Conservation (phyloP, 2,797 vertebrate genomes). For the Manis crassicaudata region DNA sequence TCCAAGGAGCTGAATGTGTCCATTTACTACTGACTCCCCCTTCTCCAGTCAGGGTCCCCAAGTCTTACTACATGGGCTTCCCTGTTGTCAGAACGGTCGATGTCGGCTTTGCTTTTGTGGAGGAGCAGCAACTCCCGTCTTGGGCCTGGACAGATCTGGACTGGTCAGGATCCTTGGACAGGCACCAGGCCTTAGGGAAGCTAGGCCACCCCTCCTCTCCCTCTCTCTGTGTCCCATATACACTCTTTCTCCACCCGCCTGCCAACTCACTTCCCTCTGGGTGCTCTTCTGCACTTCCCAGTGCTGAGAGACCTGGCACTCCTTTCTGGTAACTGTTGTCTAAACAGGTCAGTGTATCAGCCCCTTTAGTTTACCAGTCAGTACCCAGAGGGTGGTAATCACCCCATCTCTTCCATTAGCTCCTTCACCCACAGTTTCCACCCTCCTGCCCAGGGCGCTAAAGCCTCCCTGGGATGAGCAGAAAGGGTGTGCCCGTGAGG, state of each 20-base stretch:
- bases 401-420: not conserved
- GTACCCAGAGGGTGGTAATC: not conserved
- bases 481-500: not conserved
- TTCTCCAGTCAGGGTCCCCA: not conserved
- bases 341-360: not conserved
- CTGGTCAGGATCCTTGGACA: not conserved
- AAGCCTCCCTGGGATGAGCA: too few relatives aligned
- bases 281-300: not conserved
- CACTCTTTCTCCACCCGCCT: not conserved
- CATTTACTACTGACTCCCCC: accelerated
- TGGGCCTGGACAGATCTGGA: not conserved
- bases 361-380: too few relatives aligned
- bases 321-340: not conserved
- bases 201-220: not conserved
- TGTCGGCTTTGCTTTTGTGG: too few relatives aligned
- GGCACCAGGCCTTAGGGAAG: not conserved
- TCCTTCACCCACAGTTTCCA: not conserved
- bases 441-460: not conserved
- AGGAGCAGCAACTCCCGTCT: not conserved
- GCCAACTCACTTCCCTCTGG: not conserved
- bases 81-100: not conserved
- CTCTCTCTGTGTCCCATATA: too few relatives aligned
- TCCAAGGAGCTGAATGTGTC: accelerated
- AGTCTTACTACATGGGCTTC: not conserved
- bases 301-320: not conserved